Conservation (phyloP, 1,140 invertebrate species). For the Drosophila micromelanica region DNA sequence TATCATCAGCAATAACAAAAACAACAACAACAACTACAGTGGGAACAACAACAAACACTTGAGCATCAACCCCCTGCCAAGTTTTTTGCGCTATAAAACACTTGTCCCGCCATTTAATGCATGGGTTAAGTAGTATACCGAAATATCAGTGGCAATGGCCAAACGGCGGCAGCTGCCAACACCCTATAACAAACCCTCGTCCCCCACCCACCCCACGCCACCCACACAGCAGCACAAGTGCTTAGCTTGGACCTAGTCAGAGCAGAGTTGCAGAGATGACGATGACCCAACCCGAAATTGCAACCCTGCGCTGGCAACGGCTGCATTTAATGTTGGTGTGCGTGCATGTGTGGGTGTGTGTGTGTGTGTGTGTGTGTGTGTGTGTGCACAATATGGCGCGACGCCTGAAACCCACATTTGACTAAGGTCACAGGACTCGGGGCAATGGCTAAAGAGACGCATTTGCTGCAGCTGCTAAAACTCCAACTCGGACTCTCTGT, state of each 20-base stretch:
- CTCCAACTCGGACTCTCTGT: conserved; percentile 3
- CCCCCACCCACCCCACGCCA: not conserved
- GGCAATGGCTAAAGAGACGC: conserved; percentile 7
- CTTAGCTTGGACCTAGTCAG: conserved; percentile 38
- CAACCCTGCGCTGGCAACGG: conserved; percentile 61
- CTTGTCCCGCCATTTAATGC: conserved; percentile 81
- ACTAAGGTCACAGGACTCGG: conserved; percentile 41
- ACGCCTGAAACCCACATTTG: conserved; percentile 44
- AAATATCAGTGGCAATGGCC: conserved; percentile 65
- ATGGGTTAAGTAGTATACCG: conserved; percentile 79
- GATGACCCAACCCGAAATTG: conserved; percentile 52
- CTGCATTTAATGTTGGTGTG: conserved; percentile 61
- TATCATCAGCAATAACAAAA: conserved; percentile 51
- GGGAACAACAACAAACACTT: conserved; percentile 27
- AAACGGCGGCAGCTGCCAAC: conserved; percentile 68
- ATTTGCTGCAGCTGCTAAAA: conserved; percentile 41
- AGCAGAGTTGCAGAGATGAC: conserved; percentile 31
- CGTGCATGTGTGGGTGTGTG: conserved; percentile 35
- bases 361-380: conserved; percentile 10
- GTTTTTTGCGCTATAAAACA: conserved; percentile 51
- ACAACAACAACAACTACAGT: conserved; percentile 25
- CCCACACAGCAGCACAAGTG: conserved; percentile 8
- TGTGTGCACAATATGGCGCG: conserved; percentile 55
- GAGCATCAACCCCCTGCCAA: conserved; percentile 26
- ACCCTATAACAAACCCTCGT: not conserved